A percentile compares a stretch with the other conserved stretches of the same genome.
Evolutionary conservation across 2,113 vertebrate genomes (phyloP).

Genomic region (Seriola quinqueradiata): DNA sequence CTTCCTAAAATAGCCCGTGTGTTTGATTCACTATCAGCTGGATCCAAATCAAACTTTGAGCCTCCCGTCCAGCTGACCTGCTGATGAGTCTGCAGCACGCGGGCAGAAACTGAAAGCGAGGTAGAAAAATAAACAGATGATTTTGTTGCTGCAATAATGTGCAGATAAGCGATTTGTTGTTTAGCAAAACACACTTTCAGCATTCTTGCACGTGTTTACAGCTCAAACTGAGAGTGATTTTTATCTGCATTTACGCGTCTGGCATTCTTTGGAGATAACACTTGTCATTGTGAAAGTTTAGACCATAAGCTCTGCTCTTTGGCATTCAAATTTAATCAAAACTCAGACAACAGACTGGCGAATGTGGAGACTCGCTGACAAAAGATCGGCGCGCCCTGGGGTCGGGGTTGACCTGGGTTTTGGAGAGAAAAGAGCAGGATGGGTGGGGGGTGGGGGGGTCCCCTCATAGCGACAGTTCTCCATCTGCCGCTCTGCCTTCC

Average conservation of each 20-base stretch:
- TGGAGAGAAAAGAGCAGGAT: conserved; percentile 20
- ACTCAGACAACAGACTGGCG: conserved; percentile 71
- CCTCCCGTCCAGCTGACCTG: neutral
- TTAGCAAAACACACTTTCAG: conserved; percentile 26
- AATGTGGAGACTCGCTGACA: conserved; percentile 73
- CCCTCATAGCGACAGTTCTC: conserved; percentile 78
- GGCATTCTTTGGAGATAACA: conserved; percentile 8
- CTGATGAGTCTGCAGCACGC: neutral
- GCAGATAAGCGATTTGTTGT: conserved; percentile 40
- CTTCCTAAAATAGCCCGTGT: conserved; percentile 31
- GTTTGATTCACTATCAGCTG: conserved; percentile 35
- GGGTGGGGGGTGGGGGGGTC: conserved; percentile 7
- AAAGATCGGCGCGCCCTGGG: conserved; percentile 65
- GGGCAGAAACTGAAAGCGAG: neutral
- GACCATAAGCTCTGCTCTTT: conserved; percentile 33
- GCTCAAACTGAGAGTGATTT: conserved; percentile 24
- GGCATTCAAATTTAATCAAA: conserved; percentile 69
- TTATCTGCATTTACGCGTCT: conserved; percentile 4
- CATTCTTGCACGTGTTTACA: conserved; percentile 47
- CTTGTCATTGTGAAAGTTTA: conserved; percentile 37
- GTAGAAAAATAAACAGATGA: conserved; percentile 10
- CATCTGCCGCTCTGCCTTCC: conserved; percentile 80
- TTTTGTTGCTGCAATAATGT: conserved; percentile 7
- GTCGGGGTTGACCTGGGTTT: conserved; percentile 66
- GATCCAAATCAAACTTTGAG: conserved; percentile 20